Conservation (phyloP, 1,140 invertebrate species). For the Ceratina japonica region DNA sequence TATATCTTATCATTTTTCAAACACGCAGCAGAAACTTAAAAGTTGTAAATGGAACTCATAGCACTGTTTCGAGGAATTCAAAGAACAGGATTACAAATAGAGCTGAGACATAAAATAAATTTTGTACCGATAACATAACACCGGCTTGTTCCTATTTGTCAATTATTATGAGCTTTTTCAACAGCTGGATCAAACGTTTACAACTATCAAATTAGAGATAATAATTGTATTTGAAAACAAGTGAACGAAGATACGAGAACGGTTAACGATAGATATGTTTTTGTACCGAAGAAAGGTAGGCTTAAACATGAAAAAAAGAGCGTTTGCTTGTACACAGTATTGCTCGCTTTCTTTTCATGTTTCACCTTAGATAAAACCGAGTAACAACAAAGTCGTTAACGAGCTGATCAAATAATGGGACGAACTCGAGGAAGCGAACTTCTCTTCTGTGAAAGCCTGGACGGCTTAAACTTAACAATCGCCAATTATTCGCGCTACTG, state of each 20-base stretch:
- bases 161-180: neutral
- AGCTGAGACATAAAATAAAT: neutral
- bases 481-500: neutral
- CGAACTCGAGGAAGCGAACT: too few species aligned
- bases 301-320: neutral
- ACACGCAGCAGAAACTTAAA: neutral
- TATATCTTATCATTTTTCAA: neutral
- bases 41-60: neutral
- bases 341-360: neutral
- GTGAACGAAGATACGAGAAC: neutral
- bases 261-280: neutral
- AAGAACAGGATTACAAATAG: too few species aligned
- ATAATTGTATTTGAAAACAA: neutral
- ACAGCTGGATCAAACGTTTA: neutral
- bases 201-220: neutral
- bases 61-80: neutral
- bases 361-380: neutral
- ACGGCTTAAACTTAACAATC: neutral
- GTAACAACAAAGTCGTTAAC: neutral
- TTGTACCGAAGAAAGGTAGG: neutral
- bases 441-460: neutral
- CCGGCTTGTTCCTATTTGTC: neutral
- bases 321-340: conserved; percentile 10
- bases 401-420: neutral
- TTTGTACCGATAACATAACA: neutral